These are phyloP conservation scores for Porites rus DNA, from an alignment of 92 coral and sea anemone species.

Conservation along the genomic window DNA sequence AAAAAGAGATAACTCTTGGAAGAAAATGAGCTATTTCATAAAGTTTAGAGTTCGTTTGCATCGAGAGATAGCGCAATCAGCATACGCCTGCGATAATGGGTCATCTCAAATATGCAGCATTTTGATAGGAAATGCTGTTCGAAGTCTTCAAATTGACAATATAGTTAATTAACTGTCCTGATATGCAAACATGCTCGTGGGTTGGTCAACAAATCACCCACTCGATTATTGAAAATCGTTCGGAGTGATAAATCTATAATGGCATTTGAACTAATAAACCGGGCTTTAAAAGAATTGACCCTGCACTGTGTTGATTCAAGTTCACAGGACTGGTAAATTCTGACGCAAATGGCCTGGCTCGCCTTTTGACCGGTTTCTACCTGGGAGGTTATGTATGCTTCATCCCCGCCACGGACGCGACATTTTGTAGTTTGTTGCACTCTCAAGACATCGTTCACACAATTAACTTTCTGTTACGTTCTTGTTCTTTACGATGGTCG, in stretches of 20 bases:
- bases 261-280: neutral
- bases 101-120: slow-evolving; percentile 5
- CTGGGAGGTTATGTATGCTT: too few relatives aligned
- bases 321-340: too few relatives aligned
- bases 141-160: slow-evolving; percentile 2
- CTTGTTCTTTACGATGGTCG: too few relatives aligned
- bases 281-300: too few relatives aligned
- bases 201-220: slow-evolving; percentile 12
- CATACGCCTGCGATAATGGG: neutral
- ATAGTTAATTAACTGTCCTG: slow-evolving; percentile 22
- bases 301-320: too few relatives aligned
- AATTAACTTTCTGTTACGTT: too few relatives aligned
- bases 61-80: neutral
- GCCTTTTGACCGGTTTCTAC: too few relatives aligned
- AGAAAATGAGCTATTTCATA: neutral
- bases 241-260: slow-evolving; percentile 8
- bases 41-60: neutral
- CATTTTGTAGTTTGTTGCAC: too few relatives aligned
- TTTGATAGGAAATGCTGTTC: neutral
- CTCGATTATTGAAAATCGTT: slow-evolving; percentile 21
- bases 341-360: too few relatives aligned
- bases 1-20: neutral
- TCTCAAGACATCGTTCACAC: too few relatives aligned
- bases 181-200: slow-evolving; percentile 10
- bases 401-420: too few relatives aligned